Base-by-base conservation (phyloP, 2,888 invertebrate genomes). In the Pomacea canaliculata region DNA sequence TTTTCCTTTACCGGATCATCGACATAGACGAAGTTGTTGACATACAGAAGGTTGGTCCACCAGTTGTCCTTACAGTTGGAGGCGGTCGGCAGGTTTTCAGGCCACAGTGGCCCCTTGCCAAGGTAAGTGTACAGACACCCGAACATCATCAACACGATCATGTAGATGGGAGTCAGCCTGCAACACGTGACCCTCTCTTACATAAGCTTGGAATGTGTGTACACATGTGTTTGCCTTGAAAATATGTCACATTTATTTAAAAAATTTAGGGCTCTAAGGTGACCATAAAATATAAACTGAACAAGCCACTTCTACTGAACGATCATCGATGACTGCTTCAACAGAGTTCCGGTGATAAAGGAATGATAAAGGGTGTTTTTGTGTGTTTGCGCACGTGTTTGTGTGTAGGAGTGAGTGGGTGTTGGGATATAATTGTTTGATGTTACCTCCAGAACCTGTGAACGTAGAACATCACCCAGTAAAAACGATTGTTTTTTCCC, bases 141-240 rank as follows among this genome's bases (percentile, higher is more conserved):
- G 70, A 87, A 88, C 16, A 84, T 80, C 79, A 88, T 84, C 70
- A 91, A 69, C 8, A 89, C 84, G 9, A 89, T 81, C 87, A 90
- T 87, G 83, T 90, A 87, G 10, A 89, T 76, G 0, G 91, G 90
- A 2, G 91, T 89, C 76, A 91, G 81, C 72, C 91, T 90, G 80
- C 19, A 49, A 63, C 27, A 63, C 62, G n/a, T 19, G 68, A 68
- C 19, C 37, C 46, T 48, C 7, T 2, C 12, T 37, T 37, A 1
- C 13, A 46, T 18, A 48, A 16, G 10, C 37, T 13, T 46, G 19
- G 16, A 12, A 37, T 19, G 7, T n/a, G 7, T n/a, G 13, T 13
- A 13, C 27, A 7, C n/a, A 65, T 3, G 27, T 27, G 27, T 13
- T 27, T 13, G 1, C n/a, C 8, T 27, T 27, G 3, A n/a, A n/a